These are phyloP conservation scores for Pyrocephalus nanus DNA, from an alignment of 2,797 vertebrate genomes.

Conservation along the genomic window DNA sequence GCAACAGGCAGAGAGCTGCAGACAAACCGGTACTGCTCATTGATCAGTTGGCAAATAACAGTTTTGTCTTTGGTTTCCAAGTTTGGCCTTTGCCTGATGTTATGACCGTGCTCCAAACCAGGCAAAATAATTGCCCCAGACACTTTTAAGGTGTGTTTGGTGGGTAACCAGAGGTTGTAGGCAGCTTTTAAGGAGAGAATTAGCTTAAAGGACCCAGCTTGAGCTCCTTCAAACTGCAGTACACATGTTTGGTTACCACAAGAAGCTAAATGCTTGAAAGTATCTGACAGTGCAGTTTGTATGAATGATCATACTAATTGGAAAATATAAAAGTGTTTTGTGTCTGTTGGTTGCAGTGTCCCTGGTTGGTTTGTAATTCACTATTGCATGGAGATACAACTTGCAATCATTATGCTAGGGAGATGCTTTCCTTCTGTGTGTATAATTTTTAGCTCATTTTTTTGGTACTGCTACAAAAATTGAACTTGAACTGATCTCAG, in stretches of 20 bases:
- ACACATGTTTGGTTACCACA: not conserved
- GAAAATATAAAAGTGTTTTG: not conserved
- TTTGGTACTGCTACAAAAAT: not conserved
- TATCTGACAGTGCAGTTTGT: not conserved
- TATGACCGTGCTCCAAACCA: not conserved
- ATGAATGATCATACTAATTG: not conserved
- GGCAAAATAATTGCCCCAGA: not conserved
- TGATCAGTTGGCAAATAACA: not conserved
- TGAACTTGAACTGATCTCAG: not conserved
- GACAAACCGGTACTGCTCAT: not conserved
- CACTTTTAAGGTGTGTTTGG: not conserved
- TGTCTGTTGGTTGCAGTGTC: not conserved
- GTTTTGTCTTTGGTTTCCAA: not conserved
- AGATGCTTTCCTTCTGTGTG: not conserved
- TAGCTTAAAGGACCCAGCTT: not conserved
- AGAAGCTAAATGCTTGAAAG: not conserved
- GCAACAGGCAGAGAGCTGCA: not conserved
- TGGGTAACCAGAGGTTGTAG: not conserved
- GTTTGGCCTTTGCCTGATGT: not conserved
- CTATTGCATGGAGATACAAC: not conserved
- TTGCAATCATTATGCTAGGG: not conserved
- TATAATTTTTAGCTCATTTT: not conserved
- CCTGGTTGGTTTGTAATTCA: not conserved
- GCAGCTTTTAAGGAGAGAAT: not conserved
- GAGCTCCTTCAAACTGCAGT: not conserved